These are phyloP conservation scores for Diplazon laetatorius DNA, from an alignment of 2,888 invertebrate genomes.

Conservation along the genomic window DNA sequence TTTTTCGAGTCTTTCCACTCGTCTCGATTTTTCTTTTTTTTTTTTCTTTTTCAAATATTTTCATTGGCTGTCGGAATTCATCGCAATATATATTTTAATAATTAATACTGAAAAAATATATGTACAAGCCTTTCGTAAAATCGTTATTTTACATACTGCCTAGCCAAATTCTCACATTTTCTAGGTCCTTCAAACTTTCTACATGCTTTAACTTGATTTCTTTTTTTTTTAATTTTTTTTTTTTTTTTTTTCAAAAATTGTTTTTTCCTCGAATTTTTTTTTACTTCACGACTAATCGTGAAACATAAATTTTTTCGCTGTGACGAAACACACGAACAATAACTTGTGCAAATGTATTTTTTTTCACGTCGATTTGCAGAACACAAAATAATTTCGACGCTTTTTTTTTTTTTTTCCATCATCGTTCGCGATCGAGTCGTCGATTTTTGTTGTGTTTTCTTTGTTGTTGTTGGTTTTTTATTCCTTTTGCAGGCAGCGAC, in stretches of 20 bases:
- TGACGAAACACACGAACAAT: no score
- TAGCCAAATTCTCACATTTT: slow-evolving; percentile 16
- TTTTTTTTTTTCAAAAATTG: no score
- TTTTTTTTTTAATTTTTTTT: neutral
- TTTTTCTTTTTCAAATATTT: neutral
- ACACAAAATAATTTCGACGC: neutral
- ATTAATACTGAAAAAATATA: slow-evolving; percentile 76
- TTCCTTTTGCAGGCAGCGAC: neutral
- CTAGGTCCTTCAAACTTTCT: neutral
- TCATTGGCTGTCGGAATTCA: no score
- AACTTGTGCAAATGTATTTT: slow-evolving; percentile 1
- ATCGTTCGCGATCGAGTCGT: no score
- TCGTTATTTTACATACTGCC: slow-evolving; percentile 50
- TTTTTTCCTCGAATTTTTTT: no score
- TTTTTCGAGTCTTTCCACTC: neutral
- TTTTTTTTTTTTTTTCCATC: no score
- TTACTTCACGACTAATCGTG: slow-evolving; percentile 2
- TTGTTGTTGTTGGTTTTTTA: neutral
- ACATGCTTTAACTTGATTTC: neutral
- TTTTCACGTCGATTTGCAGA: neutral
- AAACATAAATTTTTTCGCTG: neutral
- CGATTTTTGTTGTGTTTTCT: neutral
- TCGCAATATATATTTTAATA: slow-evolving; percentile 52
- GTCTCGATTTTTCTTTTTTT: neutral
- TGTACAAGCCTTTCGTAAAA: slow-evolving; percentile 69